Conservation (phyloP, 2,113 vertebrate genomes). For the Sebastes schlegelii region DNA sequence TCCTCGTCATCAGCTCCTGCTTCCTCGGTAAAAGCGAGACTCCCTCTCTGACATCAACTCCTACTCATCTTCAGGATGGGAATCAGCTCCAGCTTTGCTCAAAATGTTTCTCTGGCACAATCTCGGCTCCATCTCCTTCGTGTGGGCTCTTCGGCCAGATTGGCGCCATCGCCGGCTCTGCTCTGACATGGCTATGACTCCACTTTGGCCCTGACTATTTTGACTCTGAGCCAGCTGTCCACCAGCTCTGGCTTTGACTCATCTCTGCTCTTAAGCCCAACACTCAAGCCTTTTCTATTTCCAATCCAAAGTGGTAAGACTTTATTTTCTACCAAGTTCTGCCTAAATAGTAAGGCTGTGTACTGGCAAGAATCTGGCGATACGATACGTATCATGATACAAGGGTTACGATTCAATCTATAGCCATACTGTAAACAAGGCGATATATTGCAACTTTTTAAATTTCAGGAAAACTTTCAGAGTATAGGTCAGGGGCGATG, state of each 20-base stretch:
- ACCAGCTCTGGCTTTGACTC: slow-evolving; percentile 50
- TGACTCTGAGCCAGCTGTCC: slow-evolving; percentile 52
- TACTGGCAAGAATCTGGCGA: too few species aligned
- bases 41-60: slow-evolving; percentile 71
- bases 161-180: slow-evolving; percentile 36
- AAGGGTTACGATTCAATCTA: too few species aligned
- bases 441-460: too few species aligned
- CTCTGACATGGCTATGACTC: slow-evolving; percentile 58
- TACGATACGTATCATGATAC: too few species aligned
- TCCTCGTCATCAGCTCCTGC: slow-evolving; percentile 73
- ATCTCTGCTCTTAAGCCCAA: slow-evolving; percentile 53
- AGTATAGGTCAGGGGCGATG: too few species aligned
- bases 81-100: slow-evolving; percentile 53
- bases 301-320: slow-evolving; percentile 18
- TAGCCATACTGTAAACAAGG: too few species aligned
- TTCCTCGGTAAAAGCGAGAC: slow-evolving; percentile 59
- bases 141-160: slow-evolving; percentile 39
- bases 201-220: slow-evolving; percentile 39
- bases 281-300: slow-evolving; percentile 17
- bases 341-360: slow-evolving; percentile 6
- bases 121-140: slow-evolving; percentile 50
- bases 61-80: slow-evolving; percentile 68
- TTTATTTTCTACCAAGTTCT: slow-evolving; percentile 30
- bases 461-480: too few species aligned
- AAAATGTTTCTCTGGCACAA: slow-evolving; percentile 47